Base-by-base conservation (phyloP, 2,888 invertebrate species). In the Caenorhabditis auriculariae region DNA sequence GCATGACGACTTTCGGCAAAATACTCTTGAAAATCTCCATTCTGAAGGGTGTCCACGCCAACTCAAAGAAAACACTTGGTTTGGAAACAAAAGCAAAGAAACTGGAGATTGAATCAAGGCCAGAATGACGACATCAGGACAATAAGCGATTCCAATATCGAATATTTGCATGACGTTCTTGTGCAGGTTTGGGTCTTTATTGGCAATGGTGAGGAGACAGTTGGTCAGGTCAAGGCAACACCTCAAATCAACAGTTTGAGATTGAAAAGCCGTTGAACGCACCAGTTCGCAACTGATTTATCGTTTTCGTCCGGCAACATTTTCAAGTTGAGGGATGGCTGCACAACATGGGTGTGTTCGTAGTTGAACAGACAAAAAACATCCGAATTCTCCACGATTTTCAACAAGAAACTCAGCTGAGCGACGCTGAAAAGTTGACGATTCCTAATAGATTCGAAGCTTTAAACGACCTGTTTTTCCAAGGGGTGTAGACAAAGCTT, bases 331-430 rank as follows among this genome's bases (percentile, higher is more conserved):
- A 96, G 84, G 66, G 91, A 87, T 76, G 94, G 93, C 42, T 91
- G 88, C 2, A 89, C 87, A 1, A 94, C 91, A 2, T 90, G 88
- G 75, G 89, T 89, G 82, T 89, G 92, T 0, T 91, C 89, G 83
- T 90, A 89, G 82, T 95, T 90, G 28, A 91, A 90, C 82, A 98
- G 90, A 80, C 91, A 91, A 83, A 96, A 93, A 68, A 96, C 87
- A 82, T 96, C 96, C 0, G 91, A 88, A 83, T 90, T 88, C 82
- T 92, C 92, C 26, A 96, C 84, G 68, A 93, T 89, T 72, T 89
- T 89, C 62, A 89, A 88, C 38, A 95, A 87, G 69, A 94, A 86
- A 62, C 91, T 92, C 82, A 94, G 88, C 85, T 86, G 81, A 24
- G 21, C 45, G 19, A 47, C 51, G 44, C 60, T 60, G 47, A 12